A percentile compares a stretch with the other conserved stretches of the same genome.
Evolutionary conservation across 2,888 invertebrate species (phyloP).

Genomic region (Exephanes ischioxanthus): DNA sequence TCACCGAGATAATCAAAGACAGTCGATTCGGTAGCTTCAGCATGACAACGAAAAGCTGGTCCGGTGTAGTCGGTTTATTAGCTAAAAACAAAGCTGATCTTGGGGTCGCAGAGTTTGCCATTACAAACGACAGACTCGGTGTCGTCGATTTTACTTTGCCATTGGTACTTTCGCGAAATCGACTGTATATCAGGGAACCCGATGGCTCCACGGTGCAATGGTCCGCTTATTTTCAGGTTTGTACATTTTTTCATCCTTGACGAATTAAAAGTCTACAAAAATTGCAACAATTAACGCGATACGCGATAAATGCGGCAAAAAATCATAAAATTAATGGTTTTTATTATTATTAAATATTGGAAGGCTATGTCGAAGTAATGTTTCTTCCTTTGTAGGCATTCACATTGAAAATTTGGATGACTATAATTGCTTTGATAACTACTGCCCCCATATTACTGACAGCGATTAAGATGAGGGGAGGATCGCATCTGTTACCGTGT

Average conservation of each 20-base stretch:
- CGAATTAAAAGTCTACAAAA: background rate
- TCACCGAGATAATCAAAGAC: conserved; percentile 48
- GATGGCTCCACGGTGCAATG: conserved; percentile 71
- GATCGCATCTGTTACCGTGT: background rate
- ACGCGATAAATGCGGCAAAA: background rate
- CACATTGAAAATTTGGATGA: conserved; percentile 67
- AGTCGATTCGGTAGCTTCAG: conserved; percentile 73
- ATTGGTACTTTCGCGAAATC: conserved; percentile 70
- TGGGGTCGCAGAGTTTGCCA: conserved; percentile 75
- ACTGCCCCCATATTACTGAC: conserved; percentile 58
- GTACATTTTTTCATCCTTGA: background rate
- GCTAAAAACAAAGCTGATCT: conserved; percentile 72
- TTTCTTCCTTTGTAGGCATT: conserved; percentile 57
- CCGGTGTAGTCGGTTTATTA: conserved; percentile 75
- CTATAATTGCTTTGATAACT: conserved; percentile 57
- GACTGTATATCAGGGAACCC: conserved; percentile 74
- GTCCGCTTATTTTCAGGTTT: conserved; percentile 78
- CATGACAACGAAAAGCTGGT: conserved; percentile 70
- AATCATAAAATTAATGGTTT: background rate
- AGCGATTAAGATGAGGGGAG: conserved; percentile 57
- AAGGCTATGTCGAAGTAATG: background rate
- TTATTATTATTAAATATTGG: background rate
- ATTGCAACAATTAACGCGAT: background rate
- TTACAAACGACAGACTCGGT: conserved; percentile 72
- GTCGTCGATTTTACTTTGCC: conserved; percentile 79